These are phyloP conservation scores for Cydia strobilella DNA, from an alignment of 1,140 invertebrate species.

Conservation along the genomic window DNA sequence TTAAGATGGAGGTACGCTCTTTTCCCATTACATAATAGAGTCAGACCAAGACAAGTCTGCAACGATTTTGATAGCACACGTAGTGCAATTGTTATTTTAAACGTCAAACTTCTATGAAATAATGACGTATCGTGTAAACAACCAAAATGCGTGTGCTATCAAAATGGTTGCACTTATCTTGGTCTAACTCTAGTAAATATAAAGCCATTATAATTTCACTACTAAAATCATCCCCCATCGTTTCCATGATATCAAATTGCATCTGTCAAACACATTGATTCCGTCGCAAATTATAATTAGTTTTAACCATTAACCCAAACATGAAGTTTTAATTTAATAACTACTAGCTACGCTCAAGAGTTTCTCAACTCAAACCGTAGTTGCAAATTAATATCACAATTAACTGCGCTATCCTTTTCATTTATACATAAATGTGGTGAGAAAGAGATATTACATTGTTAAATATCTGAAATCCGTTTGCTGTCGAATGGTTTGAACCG, in stretches of 20 bases:
- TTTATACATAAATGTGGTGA: not conserved
- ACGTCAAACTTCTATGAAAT: too few species aligned
- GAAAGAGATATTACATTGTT: conserved; percentile 14
- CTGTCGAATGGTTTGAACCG: not conserved
- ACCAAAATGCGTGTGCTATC: too few species aligned
- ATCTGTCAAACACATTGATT: conserved; percentile 4
- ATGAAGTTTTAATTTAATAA: not conserved
- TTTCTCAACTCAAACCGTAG: not conserved
- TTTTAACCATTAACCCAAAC: not conserved
- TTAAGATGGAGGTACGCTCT: too few species aligned
- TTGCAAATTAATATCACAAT: conserved; percentile 1
- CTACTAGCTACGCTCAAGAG: conserved; percentile 5
- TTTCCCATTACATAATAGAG: too few species aligned
- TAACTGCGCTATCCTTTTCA: not conserved
- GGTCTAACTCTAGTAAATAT: too few species aligned
- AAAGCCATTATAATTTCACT: too few species aligned
- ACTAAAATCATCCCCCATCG: not conserved
- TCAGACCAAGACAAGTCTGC: too few species aligned
- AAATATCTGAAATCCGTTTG: not conserved
- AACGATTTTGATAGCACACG: too few species aligned
- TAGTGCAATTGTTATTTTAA: too few species aligned
- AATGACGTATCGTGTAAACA: too few species aligned
- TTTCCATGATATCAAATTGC: not conserved
- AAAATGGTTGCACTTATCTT: too few species aligned
- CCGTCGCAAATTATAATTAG: not conserved